These are phyloP conservation scores for Drosophila anomelani DNA, from an alignment of 2,888 invertebrate genomes.

Conservation along the genomic window DNA sequence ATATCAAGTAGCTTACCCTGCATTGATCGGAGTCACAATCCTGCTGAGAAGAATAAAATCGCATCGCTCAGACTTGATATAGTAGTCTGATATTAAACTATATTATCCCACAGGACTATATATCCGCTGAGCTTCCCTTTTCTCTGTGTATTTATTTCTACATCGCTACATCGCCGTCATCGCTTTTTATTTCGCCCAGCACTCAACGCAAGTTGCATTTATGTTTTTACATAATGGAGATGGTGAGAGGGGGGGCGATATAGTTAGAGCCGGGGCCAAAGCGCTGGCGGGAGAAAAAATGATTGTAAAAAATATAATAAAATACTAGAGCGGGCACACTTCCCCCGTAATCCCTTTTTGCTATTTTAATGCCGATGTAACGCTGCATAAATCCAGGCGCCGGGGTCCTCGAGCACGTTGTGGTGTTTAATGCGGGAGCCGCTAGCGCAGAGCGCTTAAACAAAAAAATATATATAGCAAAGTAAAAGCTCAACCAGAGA, in stretches of 20 bases:
- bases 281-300: conserved; percentile 10
- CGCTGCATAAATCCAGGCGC: conserved; percentile 70
- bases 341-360: conserved; percentile 47
- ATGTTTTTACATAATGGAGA: conserved; percentile 63
- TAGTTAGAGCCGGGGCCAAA: conserved; percentile 27
- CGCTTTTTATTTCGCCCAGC: conserved; percentile 43
- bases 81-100: background rate
- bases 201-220: conserved; percentile 71
- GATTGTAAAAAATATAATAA: conserved; percentile 39
- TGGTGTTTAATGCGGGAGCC: conserved; percentile 64
- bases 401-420: conserved; percentile 67
- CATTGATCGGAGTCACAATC: background rate
- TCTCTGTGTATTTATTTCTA: conserved; percentile 52
- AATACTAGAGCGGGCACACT: conserved; percentile 16
- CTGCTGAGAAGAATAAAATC: too few relatives aligned
- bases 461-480: conserved; percentile 31
- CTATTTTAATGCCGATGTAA: conserved; percentile 72
- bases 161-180: conserved; percentile 37
- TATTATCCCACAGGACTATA: background rate
- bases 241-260: conserved; percentile 16
- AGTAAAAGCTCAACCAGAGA: conserved; percentile 26
- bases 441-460: conserved; percentile 25
- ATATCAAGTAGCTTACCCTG: too few relatives aligned
- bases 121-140: conserved; percentile 1
- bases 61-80: too few relatives aligned